A percentile compares a stretch with the other conserved stretches of the same genome.
These are phyloP conservation scores for Sinosuthora webbiana DNA, from an alignment of 2,113 vertebrate genomes.

Conservation along the genomic window DNA sequence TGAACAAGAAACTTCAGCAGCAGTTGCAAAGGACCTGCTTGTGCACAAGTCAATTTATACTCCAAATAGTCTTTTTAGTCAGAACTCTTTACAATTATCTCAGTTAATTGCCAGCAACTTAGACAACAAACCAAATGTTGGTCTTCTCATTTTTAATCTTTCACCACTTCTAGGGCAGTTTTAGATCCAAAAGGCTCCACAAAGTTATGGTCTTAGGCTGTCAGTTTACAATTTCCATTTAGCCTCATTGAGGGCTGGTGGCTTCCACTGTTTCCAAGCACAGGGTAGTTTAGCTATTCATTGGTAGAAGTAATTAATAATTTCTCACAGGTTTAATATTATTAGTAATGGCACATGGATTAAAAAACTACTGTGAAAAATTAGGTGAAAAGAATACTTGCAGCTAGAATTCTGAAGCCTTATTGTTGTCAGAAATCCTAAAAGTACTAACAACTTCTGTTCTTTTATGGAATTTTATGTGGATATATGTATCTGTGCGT, in stretches of 20 bases:
- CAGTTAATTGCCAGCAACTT: not conserved
- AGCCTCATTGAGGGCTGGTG: not conserved
- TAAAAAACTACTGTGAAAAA: not conserved
- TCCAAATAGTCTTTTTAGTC: not conserved
- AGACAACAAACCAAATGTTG: not conserved
- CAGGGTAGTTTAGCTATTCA: not conserved
- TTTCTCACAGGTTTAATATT: not conserved
- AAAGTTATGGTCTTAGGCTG: not conserved
- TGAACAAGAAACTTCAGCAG: not conserved
- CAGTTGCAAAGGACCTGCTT: not conserved
- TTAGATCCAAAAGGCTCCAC: not conserved
- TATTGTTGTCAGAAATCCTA: not conserved
- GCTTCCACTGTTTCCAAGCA: not conserved
- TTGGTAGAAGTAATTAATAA: not conserved
- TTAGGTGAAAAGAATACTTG: not conserved
- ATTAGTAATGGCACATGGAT: not conserved
- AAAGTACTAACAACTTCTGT: not conserved
- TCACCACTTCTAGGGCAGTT: not conserved
- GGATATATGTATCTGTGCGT: rapidly evolving
- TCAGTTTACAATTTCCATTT: not conserved
- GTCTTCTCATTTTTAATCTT: not conserved
- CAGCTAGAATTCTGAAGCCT: not conserved
- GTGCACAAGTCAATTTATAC: not conserved
- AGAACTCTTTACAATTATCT: not conserved
- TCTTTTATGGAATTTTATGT: not conserved